Conservation (phyloP, 2,888 invertebrate genomes). For the Rhagonycha fulva region DNA sequence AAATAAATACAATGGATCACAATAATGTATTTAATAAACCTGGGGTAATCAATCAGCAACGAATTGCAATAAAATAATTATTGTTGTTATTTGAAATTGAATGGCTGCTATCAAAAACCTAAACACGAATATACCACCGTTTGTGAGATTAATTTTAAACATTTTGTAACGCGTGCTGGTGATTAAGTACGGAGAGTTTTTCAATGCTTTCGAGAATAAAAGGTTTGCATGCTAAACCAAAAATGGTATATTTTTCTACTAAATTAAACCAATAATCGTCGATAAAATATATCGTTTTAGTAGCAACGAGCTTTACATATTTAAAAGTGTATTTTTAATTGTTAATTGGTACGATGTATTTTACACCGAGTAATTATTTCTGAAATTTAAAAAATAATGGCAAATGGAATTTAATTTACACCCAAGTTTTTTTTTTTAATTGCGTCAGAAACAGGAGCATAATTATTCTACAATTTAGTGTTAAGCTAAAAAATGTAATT, state of each 20-base stretch:
- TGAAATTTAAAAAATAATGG: neutral
- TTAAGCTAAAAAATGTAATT: neutral
- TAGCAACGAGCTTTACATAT: neutral
- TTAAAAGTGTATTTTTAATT: neutral
- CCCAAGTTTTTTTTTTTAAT: neutral
- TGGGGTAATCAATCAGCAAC: neutral
- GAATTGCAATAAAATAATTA: neutral
- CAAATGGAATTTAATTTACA: neutral
- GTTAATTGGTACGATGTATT: neutral
- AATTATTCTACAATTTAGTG: neutral
- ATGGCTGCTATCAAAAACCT: slow-evolving; percentile 1
- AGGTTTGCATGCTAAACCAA: slow-evolving; percentile 1
- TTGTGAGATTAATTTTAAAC: slow-evolving; percentile 15
- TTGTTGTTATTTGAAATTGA: neutral
- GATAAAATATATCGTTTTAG: neutral
- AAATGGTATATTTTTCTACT: slow-evolving; percentile 12
- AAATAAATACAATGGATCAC: neutral
- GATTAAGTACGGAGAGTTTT: slow-evolving; percentile 15
- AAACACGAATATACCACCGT: slow-evolving; percentile 9
- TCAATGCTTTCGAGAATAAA: slow-evolving; percentile 8
- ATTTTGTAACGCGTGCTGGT: slow-evolving; percentile 15
- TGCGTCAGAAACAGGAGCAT: neutral
- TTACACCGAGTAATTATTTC: neutral
- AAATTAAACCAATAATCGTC: slow-evolving; percentile 10
- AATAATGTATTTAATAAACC: neutral